phyloP scores from a whole-genome alignment of 2,797 vertebrate species.

The Onychomys torridus region DNA sequence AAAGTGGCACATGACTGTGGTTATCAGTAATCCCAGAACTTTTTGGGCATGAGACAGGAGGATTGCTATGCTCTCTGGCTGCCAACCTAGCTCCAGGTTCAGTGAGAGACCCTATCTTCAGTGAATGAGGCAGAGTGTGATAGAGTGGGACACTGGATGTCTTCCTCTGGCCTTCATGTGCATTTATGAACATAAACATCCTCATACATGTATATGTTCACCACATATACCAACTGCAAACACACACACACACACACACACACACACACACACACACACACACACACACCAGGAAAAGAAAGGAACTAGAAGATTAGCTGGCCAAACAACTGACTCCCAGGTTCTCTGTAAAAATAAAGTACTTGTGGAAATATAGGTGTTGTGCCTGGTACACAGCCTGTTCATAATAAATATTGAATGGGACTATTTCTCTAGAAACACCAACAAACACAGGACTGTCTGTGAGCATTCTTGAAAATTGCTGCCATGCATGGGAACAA shows the following conservation, averaged over 20 bases:
- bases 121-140: not conserved
- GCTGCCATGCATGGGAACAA: not conserved
- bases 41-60: not conserved
- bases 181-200: too few species aligned
- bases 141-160: too few species aligned
- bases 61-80: not conserved
- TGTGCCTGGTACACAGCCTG: not conserved
- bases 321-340: not conserved
- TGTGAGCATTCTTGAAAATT: not conserved
- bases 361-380: conserved; percentile 10
- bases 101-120: not conserved
- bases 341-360: not conserved
- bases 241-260: not conserved
- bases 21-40: not conserved
- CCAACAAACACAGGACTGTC: not conserved
- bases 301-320: not conserved
- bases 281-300: not conserved
- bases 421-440: not conserved
- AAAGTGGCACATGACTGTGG: too few species aligned
- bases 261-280: not conserved
- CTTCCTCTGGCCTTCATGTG: not conserved
- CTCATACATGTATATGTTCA: not conserved
- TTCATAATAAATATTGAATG: not conserved
- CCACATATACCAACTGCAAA: not conserved
- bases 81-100: not conserved